These are phyloP conservation scores for Halisarca cf. caerulea DNA, from an alignment of 37 sponge, comb jelly and placozoan genomes.

Conservation along the genomic window DNA sequence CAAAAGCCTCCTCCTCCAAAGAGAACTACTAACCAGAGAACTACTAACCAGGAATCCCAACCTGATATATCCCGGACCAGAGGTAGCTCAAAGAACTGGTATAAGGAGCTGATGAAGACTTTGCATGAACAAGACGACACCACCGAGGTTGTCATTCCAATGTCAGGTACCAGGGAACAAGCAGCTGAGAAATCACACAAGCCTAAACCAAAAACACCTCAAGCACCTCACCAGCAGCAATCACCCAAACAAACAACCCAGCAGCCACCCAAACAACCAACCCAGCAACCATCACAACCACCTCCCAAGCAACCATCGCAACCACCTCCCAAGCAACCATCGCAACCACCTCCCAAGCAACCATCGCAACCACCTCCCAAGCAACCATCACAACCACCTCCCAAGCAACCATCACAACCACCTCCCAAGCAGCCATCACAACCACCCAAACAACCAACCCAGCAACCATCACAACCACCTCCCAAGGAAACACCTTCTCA, in stretches of 20 bases:
- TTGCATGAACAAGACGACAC: not conserved
- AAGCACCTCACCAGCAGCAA: not conserved
- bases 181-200: not conserved
- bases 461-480: not conserved
- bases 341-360: not conserved
- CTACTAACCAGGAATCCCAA: not conserved
- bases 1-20: not conserved
- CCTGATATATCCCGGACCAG: not conserved
- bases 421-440: not conserved
- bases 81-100: conserved; percentile 19
- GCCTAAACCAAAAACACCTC: not conserved
- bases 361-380: not conserved
- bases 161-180: not conserved
- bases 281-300: not conserved
- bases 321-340: not conserved
- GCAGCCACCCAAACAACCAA: not conserved
- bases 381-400: not conserved
- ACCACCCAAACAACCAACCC: not conserved
- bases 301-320: not conserved
- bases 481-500: not conserved
- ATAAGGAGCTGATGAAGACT: conserved; percentile 31
- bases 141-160: not conserved
- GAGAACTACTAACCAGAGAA: not conserved
- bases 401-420: not conserved
- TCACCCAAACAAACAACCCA: not conserved